Conservation (phyloP, 1,140 invertebrate genomes). For the Drosophila bocqueti region DNA sequence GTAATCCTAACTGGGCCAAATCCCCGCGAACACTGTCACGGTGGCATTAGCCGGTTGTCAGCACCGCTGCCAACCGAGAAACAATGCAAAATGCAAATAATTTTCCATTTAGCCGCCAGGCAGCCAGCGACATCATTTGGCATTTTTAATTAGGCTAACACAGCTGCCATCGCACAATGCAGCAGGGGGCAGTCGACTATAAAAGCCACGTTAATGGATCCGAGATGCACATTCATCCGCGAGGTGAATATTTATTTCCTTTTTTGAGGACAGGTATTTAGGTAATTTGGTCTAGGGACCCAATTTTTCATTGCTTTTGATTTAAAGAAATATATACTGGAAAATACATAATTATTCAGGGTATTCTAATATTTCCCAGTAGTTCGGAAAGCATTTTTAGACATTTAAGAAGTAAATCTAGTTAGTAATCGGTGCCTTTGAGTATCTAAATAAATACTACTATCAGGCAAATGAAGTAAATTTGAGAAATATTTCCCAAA, state of each 20-base stretch:
- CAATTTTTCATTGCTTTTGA: background rate
- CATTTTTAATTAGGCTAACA: conserved; percentile 77
- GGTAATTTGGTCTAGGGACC: background rate
- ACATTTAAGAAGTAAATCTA: background rate
- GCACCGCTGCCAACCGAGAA: conserved; percentile 18
- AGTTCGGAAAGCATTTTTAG: too few species aligned
- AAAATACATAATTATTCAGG: too few species aligned
- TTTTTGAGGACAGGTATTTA: background rate
- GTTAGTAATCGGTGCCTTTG: background rate
- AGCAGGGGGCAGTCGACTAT: conserved; percentile 12
- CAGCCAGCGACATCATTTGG: conserved; percentile 27
- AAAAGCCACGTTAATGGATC: conserved; percentile 16
- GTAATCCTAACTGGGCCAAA: conserved; percentile 61
- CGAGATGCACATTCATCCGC: background rate
- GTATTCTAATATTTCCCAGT: background rate
- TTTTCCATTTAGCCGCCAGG: conserved; percentile 27
- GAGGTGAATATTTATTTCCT: conserved; percentile 11
- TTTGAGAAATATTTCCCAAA: background rate
- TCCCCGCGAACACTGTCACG: conserved; percentile 17
- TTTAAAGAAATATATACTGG: too few species aligned
- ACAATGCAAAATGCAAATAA: conserved; percentile 54
- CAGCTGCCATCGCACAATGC: conserved; percentile 3
- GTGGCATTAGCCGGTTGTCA: conserved; percentile 47
- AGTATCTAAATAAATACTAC: background rate
- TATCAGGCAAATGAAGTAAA: background rate